Percentiles rank a stretch among this genome's conserved stretches.
phyloP scores from a whole-genome alignment of 2,113 vertebrate species.

The Cinclus cinclus region DNA sequence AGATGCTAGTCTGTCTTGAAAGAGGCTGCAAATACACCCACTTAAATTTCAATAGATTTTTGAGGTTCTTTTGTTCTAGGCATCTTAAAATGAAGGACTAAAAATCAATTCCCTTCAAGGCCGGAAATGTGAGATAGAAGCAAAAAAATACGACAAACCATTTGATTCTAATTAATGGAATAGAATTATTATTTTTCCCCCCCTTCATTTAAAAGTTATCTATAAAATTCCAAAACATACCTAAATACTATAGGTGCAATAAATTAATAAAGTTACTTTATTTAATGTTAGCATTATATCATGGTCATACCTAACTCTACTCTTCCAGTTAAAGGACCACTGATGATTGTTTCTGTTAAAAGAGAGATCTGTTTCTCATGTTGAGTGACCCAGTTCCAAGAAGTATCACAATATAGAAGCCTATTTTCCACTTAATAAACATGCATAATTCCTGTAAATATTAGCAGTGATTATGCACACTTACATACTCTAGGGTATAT shows the following conservation, averaged over 20 bases:
- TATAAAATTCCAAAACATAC: neutral
- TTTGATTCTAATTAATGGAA: neutral
- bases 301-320: neutral
- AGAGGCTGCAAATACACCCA: slow-evolving; percentile 4
- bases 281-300: neutral
- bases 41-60: slow-evolving; percentile 29
- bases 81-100: neutral
- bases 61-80: neutral
- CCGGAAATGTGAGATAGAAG: neutral
- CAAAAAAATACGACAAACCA: neutral
- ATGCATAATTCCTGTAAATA: slow-evolving; percentile 38
- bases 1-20: neutral
- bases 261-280: neutral
- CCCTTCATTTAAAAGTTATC: neutral
- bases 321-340: neutral
- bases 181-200: neutral
- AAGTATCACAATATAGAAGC: slow-evolving; percentile 40
- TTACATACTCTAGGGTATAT: slow-evolving; percentile 15
- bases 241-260: neutral
- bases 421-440: slow-evolving; percentile 57
- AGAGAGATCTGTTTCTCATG: neutral
- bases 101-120: slow-evolving; percentile 10
- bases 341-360: neutral
- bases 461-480: slow-evolving; percentile 36
- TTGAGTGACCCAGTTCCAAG: slow-evolving; percentile 60